Conservation (phyloP, 2,797 vertebrate species). For the Sebastes itinus region DNA sequence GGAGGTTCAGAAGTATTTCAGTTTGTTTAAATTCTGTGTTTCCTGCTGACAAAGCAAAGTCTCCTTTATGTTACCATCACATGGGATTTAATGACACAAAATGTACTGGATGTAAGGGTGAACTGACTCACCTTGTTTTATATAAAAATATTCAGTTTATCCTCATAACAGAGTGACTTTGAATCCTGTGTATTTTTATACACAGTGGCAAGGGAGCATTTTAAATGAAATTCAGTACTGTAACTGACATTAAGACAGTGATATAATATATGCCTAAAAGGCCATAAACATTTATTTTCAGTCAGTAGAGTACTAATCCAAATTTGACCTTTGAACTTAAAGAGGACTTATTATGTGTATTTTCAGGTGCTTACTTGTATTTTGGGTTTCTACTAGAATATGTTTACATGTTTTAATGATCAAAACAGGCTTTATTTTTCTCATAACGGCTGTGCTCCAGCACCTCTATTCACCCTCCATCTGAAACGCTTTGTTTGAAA, state of each 20-base stretch:
- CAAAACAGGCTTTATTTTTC: no score
- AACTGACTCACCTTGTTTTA: background rate
- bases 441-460: no score
- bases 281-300: background rate
- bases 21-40: background rate
- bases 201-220: background rate
- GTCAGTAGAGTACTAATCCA: background rate
- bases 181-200: background rate
- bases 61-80: background rate
- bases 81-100: background rate
- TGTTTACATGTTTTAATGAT: no score
- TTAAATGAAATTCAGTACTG: background rate
- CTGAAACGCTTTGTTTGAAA: no score
- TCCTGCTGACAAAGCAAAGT: background rate
- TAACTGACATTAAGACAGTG: background rate
- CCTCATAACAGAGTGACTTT: slow-evolving; percentile 1
- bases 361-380: no score
- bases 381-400: no score
- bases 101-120: background rate
- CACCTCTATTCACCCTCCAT: no score
- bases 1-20: background rate
- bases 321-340: no score
- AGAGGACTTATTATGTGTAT: background rate
- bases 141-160: background rate
- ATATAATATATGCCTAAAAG: background rate